Percentiles rank a stretch among this genome's conserved stretches.
phyloP scores from a whole-genome alignment of 37 sponge, comb jelly and placozoan species.

The Halichondria panicea region DNA sequence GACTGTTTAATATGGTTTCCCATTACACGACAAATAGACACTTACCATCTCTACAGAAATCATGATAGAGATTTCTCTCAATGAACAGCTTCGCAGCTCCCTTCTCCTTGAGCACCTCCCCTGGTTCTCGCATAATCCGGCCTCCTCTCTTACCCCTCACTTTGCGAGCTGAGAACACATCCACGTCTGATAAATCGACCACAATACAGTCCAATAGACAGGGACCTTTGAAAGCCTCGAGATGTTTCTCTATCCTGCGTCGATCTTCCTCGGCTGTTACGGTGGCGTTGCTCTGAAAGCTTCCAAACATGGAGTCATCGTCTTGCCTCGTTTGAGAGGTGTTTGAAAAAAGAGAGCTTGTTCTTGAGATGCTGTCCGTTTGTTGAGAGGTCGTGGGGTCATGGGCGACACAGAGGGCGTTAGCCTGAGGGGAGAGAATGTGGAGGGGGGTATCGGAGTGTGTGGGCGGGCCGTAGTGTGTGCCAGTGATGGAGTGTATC shows the following conservation, averaged over 20 bases:
- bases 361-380: background rate
- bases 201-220: slow-evolving; percentile 85
- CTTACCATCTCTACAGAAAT: slow-evolving; percentile 78
- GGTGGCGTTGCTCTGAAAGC: background rate
- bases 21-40: background rate
- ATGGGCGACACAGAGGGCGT: background rate
- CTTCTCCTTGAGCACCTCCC: slow-evolving; percentile 80
- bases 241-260: slow-evolving; percentile 13
- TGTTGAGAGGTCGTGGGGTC: background rate
- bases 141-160: slow-evolving; percentile 8
- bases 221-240: slow-evolving; percentile 57
- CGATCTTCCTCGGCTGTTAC: slow-evolving; percentile 21
- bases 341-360: background rate
- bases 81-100: slow-evolving; percentile 71
- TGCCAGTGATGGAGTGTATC: background rate
- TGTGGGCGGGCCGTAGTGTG: background rate
- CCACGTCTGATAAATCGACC: slow-evolving; percentile 71
- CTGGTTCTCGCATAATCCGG: slow-evolving; percentile 51
- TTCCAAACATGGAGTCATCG: background rate
- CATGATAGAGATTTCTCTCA: slow-evolving; percentile 89
- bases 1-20: background rate
- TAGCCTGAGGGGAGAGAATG: slow-evolving; percentile 38
- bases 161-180: slow-evolving; percentile 86
- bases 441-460: background rate
- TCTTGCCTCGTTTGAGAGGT: background rate